A percentile compares a stretch with the other conserved stretches of the same genome.
Conservation (phyloP, 2,113 vertebrate genomes). For the Megalops atlanticus region DNA sequence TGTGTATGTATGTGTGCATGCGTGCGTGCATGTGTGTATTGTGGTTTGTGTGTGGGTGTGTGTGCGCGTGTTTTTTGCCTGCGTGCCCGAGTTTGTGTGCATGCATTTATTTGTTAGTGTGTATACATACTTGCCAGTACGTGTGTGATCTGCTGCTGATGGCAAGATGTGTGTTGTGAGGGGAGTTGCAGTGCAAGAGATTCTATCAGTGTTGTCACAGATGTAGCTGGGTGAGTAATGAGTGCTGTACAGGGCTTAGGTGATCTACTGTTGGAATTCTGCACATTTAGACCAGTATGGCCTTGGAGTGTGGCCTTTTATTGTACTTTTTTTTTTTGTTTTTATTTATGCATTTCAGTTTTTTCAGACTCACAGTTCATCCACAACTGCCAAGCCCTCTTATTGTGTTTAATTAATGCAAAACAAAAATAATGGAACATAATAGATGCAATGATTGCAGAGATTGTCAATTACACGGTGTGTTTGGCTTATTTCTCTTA, state of each 20-base stretch:
- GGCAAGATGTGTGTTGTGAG: background rate
- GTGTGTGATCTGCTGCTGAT: background rate
- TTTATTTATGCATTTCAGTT: background rate
- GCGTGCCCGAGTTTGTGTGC: background rate
- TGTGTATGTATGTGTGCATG: background rate
- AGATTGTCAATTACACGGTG: background rate
- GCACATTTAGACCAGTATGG: background rate
- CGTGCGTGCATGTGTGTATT: background rate
- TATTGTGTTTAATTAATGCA: slow-evolving; percentile 5
- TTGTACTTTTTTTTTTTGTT: too few species aligned
- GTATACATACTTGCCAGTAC: too few species aligned
- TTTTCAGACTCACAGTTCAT: background rate
- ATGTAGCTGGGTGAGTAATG: background rate
- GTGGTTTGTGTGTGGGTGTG: background rate
- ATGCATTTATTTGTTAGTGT: too few species aligned
- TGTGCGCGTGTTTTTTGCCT: background rate
- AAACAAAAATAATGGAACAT: background rate
- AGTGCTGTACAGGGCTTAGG: background rate
- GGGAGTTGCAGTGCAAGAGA: background rate
- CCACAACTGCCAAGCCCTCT: background rate
- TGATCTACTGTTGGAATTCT: slow-evolving; percentile 1
- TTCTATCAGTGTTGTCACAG: slow-evolving; percentile 8
- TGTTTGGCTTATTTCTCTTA: background rate
- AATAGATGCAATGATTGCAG: slow-evolving; percentile 1
- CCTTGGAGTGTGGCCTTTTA: too few species aligned